phyloP scores from a whole-genome alignment of 1,140 invertebrate genomes.

The Drosophila seguyi region DNA sequence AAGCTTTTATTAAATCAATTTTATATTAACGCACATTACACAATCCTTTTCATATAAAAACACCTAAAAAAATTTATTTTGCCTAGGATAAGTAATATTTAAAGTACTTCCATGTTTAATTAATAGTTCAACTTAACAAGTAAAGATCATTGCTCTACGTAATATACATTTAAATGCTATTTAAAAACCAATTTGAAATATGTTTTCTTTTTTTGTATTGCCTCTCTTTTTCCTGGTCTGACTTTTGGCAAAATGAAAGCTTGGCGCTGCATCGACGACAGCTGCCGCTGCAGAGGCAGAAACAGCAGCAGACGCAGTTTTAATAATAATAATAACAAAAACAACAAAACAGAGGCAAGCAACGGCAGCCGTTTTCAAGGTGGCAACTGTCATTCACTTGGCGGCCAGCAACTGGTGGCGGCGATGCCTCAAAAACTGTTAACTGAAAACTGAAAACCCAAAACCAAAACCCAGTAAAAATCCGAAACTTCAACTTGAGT shows the following conservation, averaged over 20 bases:
- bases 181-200: not conserved
- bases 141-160: not conserved
- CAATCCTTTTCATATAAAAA: too few species aligned
- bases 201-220: not conserved
- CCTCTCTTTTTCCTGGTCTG: constrained; percentile 4
- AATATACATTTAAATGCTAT: not conserved
- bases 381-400: constrained; percentile 81
- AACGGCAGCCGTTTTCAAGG: constrained; percentile 66
- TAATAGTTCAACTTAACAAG: too few species aligned
- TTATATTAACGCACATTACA: too few species aligned
- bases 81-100: not conserved
- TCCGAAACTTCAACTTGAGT: constrained; percentile 39
- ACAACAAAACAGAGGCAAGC: not conserved
- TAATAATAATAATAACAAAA: constrained; percentile 17
- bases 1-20: too few species aligned
- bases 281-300: constrained; percentile 57
- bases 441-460: constrained; percentile 37
- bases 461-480: constrained; percentile 20
- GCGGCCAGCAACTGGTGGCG: constrained; percentile 48
- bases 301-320: constrained; percentile 27
- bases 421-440: constrained; percentile 35
- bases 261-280: constrained; percentile 65
- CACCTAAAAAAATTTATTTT: too few species aligned
- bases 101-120: too few species aligned
- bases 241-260: constrained; percentile 72